Evolutionary conservation across 1,140 invertebrate species (phyloP).

Genomic region (Pissodes strobi): DNA sequence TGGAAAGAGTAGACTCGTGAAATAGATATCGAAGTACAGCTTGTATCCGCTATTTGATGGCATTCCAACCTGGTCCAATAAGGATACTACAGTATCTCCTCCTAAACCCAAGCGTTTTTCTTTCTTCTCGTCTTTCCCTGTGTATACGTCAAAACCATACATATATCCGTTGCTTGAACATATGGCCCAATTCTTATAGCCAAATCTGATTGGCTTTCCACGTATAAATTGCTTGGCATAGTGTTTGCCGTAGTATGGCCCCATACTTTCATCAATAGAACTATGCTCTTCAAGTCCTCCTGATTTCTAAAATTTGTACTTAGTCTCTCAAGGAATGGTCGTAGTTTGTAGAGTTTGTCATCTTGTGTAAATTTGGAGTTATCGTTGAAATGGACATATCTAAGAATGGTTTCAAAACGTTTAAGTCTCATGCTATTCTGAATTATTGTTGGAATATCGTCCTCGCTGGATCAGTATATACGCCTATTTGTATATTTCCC

Average conservation of each 20-base stretch:
- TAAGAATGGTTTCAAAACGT: constrained; percentile 37
- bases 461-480: constrained; percentile 36
- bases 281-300: constrained; percentile 40
- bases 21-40: constrained; percentile 39
- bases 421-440: constrained; percentile 29
- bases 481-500: constrained; percentile 38
- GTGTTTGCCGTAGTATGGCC: constrained; percentile 41
- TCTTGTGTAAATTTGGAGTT: constrained; percentile 36
- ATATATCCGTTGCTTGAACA: constrained; percentile 36
- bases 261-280: constrained; percentile 36
- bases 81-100: constrained; percentile 34
- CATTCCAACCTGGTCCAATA: constrained; percentile 31
- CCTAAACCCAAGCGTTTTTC: constrained; percentile 34
- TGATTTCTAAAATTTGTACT: constrained; percentile 37
- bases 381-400: constrained; percentile 33
- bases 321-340: constrained; percentile 26
- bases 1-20: constrained; percentile 22
- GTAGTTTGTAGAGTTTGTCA: constrained; percentile 35
- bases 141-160: constrained; percentile 37
- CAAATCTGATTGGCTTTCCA: constrained; percentile 44
- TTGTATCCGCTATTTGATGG: constrained; percentile 33
- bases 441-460: constrained; percentile 37
- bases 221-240: too few species aligned
- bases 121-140: constrained; percentile 21
- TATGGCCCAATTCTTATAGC: constrained; percentile 40